These are phyloP conservation scores for Phymorhynchus buccinoides DNA, from an alignment of 1,140 invertebrate species.

Conservation along the genomic window DNA sequence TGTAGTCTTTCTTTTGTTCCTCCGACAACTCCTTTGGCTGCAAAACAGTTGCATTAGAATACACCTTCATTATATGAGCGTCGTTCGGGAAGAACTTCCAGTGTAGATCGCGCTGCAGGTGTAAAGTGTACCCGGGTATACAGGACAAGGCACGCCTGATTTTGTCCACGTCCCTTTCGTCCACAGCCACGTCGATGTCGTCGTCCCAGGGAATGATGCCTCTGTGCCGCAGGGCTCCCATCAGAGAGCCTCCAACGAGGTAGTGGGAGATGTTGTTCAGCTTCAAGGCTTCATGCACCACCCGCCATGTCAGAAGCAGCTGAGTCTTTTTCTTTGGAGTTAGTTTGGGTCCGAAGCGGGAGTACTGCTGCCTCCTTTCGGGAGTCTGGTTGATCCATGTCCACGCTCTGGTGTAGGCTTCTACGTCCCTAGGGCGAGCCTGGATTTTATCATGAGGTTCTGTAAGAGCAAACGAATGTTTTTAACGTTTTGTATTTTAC, in stretches of 20 bases:
- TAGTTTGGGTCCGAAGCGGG: neutral
- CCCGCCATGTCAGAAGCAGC: conserved; percentile 2
- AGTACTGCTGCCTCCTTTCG: neutral
- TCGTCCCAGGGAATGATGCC: no score
- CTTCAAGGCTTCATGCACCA: neutral
- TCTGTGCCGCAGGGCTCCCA: conserved; percentile 20
- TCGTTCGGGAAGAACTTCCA: conserved; percentile 34
- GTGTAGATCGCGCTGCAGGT: conserved; percentile 26
- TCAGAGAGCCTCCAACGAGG: neutral
- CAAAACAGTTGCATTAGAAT: neutral
- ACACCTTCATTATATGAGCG: neutral
- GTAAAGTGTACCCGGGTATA: conserved; percentile 19
- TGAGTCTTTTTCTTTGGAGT: no score
- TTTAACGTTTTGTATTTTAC: no score
- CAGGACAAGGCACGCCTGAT: conserved; percentile 27
- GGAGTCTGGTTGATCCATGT: neutral
- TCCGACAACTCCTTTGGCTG: neutral
- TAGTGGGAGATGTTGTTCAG: neutral
- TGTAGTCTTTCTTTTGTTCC: neutral
- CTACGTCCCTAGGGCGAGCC: neutral
- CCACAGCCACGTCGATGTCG: conserved; percentile 38
- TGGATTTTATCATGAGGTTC: no score
- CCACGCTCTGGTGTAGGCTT: neutral
- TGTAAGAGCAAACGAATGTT: no score
- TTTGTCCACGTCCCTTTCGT: neutral